These are phyloP conservation scores for Noctua janthina DNA, from an alignment of 2,888 invertebrate species.

Conservation along the genomic window DNA sequence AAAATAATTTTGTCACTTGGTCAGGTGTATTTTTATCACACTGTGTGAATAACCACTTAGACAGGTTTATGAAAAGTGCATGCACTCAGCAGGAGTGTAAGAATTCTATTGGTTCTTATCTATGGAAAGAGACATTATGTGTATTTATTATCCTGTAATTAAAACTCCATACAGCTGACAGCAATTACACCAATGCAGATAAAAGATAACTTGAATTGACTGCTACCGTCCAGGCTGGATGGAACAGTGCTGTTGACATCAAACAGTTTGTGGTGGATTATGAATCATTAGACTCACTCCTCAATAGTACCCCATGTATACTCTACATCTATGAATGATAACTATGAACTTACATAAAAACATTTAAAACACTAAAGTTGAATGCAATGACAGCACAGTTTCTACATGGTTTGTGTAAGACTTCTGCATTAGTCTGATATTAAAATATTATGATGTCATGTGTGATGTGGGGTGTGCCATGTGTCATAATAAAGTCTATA, in stretches of 20 bases:
- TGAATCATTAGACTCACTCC: not conserved
- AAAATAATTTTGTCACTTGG: not conserved
- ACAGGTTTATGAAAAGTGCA: conserved; percentile 6
- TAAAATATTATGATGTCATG: conserved; percentile 59
- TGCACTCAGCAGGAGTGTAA: not conserved
- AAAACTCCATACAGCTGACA: not conserved
- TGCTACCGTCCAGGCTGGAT: not conserved
- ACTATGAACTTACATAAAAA: conserved; percentile 2
- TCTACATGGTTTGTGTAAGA: conserved; percentile 24
- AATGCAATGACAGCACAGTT: conserved; percentile 10
- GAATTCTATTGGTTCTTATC: not conserved
- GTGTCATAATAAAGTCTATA: conserved; percentile 34
- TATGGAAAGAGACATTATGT: not conserved
- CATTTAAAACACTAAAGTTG: not conserved
- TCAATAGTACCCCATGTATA: not conserved
- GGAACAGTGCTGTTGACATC: not conserved
- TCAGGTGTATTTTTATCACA: conserved; percentile 10
- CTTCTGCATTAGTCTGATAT: conserved; percentile 3
- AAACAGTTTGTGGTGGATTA: not conserved
- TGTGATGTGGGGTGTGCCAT: conserved; percentile 48
- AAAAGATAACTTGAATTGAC: not conserved
- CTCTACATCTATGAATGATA: not conserved
- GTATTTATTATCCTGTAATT: not conserved
- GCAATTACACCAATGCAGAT: not conserved
- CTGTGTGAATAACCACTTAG: not conserved